Evolutionary conservation across 2,797 vertebrate genomes (phyloP), one percentile per base, ranked within the genome.

Genomic region (Leucoraja ocellata): DNA sequence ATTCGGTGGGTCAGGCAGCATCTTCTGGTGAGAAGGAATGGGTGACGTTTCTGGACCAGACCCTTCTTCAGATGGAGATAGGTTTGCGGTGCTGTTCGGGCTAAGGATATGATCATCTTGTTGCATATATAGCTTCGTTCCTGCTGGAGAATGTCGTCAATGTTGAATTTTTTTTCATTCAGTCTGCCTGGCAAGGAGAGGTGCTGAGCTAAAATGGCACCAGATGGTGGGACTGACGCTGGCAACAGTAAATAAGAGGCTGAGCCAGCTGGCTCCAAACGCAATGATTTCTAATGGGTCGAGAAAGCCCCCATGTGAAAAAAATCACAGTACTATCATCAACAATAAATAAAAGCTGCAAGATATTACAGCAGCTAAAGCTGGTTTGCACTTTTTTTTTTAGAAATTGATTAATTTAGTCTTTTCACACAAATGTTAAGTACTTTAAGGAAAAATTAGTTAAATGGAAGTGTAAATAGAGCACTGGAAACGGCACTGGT

Each of bases 341-440:
- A 91, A 91, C 90, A 91, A 91, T 91, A 91, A 91, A 91, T 91
- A 91, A 91, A 91, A 91, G 68, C 90, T 91, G 90, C 68, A 8
- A 91, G 90, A 91, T 91, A 91, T 91, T 74, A 91, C 90, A 91
- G 90, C 21, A 91, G 90, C 32, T 74, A 91, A 91, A 91, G 73
- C 90, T 91, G 90, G 18, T 91, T 91, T 91, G 90, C 90, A 91
- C 90, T 91, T 91, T 91, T 84, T 84, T 90, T 91, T 91, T 84
- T 84, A 91, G 90, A 91, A 74, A 91, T 91, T 71, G 90, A 91
- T 91, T 91, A 91, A 91, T 73, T 91, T 91, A 91, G 71, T 91
- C 71, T 91, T 36, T 91, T 91, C 90, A 46, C n/a, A 68, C 68
- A 91, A 74, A 91, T 91, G 68, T 91, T 91, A 73, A 46, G 32